Conservation (phyloP, 2,113 vertebrate genomes). For the Crotalus viridis region DNA sequence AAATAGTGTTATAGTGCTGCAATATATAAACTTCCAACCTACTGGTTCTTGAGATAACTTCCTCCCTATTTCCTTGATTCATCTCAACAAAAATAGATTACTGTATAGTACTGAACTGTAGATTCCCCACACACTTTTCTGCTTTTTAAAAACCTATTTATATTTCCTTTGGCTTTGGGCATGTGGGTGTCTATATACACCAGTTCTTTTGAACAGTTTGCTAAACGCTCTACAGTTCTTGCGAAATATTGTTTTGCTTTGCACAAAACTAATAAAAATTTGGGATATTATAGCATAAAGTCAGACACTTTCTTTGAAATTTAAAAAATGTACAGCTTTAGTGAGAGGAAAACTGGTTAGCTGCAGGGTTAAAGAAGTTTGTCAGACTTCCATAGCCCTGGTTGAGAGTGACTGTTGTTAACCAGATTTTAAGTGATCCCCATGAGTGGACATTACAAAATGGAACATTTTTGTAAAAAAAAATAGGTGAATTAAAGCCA, state of each 20-base stretch:
- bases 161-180: neutral
- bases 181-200: neutral
- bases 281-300: neutral
- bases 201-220: neutral
- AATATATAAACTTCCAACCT: neutral
- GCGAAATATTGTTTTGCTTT: neutral
- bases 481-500: neutral
- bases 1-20: neutral
- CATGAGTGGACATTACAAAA: slow-evolving; percentile 2
- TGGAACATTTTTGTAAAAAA: neutral
- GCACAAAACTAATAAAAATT: neutral
- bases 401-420: neutral
- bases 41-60: too few species aligned
- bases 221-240: neutral
- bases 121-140: neutral
- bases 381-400: neutral
- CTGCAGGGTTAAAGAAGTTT: neutral
- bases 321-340: neutral
- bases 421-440: neutral
- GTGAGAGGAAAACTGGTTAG: neutral
- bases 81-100: neutral
- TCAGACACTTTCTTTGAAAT: neutral
- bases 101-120: neutral
- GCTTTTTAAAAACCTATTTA: neutral
- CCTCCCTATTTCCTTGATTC: neutral